Evolutionary conservation across 1,140 invertebrate species (phyloP), one percentile per base, ranked within the genome.

Genomic region (Musca domestica): DNA sequence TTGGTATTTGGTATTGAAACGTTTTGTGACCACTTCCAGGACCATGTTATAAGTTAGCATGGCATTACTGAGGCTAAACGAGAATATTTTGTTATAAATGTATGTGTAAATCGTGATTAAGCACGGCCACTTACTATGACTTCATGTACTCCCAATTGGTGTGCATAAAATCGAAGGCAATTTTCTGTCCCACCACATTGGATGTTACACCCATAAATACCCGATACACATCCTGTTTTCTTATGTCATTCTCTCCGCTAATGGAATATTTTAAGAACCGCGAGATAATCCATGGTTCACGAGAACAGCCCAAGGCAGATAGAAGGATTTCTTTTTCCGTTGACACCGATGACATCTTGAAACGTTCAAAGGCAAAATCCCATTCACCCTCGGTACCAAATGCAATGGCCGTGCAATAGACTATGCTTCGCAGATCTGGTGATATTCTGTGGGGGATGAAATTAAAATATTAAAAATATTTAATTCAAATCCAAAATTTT

Each of bases 381-480:
- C 94, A 97, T 75, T 95, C 93, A 4, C 86, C 82, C 66, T 90
- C 88, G 0, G 89, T 89, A 2, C 95, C 95, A 14, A 89, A 86
- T 66, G 88, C 84, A 5, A 98, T 89, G 0, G 92, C 94, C 1
- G 90, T 90, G 73, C 94, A 96, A 77, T 95, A 95, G 5, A 95
- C 90, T 0, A 91, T 87, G 17, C 85, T 85, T 51, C 93, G 89
- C 15, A 95, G 78, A 77, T 95, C 93, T 4, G 91, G 89, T 5
- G 92, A 89, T 68, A 96, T 94, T 41, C 78, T 80, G 12, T 64
- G 30, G 1, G 20, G 12, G 10, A 47, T 27, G 27, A 17, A 19
- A 30, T 19, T 30, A 65, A 65, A 65, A 20, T n/a, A 19, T n/a
- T 1, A n/a, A n/a, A n/a, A n/a, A n/a, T n/a, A 46, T 17, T 48